Evolutionary conservation across 2,113 vertebrate species (phyloP), one percentile per base, ranked within the genome.

Genomic region (Phyllostomus hastatus): DNA sequence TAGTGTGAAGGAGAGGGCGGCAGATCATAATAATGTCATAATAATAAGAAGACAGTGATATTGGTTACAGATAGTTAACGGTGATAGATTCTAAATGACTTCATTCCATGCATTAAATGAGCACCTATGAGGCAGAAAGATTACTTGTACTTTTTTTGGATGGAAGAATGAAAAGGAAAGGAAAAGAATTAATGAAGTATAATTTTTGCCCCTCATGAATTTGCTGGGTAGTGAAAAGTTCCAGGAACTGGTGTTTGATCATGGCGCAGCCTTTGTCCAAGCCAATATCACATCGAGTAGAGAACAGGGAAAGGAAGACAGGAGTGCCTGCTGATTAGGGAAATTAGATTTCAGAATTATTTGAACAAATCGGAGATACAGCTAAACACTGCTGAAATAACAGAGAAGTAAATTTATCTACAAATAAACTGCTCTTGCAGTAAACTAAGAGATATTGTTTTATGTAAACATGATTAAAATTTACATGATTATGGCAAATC

Each of bases 331-430:
- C 26, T 24, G 73, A 83, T 94, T 67, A 38, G 38, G n/a, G 11
- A 57, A 48, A 72, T 57, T 86, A 28, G 10, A 92, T 54, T 97
- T 94, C 17, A 79, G 35, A 92, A 92, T 93, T 83, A 88, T 54
- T 64, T 88, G 73, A 91, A n/a, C 61, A 83, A 89, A 94, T 43
- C 87, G 64, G 24, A 95, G 57, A 67, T 24, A 38, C 82, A 54
- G 82, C 7, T 90, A 59, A 50, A 83, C 20, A 92, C 38, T 41
- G 41, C 19, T 43, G 72, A 93, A 59, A 82, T 79, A 73, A 31
- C 33, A 59, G 17, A 94, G 72, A 86, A 83, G 28, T 31, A 86
- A 19, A 76, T 95, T 83, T 95, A 52, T 22, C 19, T 43, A 31
- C 85, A 94, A 91, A 82, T 69, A 79, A 85, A 54, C 52, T 31